Base-by-base conservation (phyloP, 2,797 vertebrate genomes). In the Coregonus sp. region DNA sequence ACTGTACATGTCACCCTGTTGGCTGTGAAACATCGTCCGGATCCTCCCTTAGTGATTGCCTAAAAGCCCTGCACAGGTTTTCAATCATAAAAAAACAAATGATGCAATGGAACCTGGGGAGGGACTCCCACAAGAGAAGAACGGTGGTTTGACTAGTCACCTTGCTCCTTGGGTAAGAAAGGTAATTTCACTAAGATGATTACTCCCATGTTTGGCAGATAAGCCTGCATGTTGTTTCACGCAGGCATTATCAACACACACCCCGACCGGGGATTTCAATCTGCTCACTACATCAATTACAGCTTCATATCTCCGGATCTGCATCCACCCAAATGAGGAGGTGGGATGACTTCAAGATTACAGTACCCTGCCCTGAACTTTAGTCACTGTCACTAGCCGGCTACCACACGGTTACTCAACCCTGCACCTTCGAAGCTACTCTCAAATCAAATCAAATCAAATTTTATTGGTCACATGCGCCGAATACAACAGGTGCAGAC, bases 161-260 rank as follows among this genome's bases (percentile, higher is more conserved):
- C 81, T 85, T 35, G 25, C 37, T 79, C 78, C 79, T 70, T 50
- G 5, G 5, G 35, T 78, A 76, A 50, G 73, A 84, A 80, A 86
- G 81, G 82, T 89, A 74, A 87, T 89, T 87, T 82, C 74, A 51
- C 69, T 14, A 75, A 70, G 67, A 72, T 78, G 74, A 83, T 82
- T 80, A 78, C 76, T 73, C 74, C 74, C 68, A 74, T 75, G 81
- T 87, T 82, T 79, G 72, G 40, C 68, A 85, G 88, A 90, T 90
- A 88, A 88, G 89, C 72, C 74, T 18, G 56, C 75, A 76, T 86
- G 85, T 90, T 89, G 82, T 90, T 88, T 84, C 81, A 86, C 15
- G 0, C 33, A 69, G 75, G 79, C 72, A 51, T 70, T 86, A 84
- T 86, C 82, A 83, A 77, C 76, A 75, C 74, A 76, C 5, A 12